Evolutionary conservation across 2,888 invertebrate genomes (phyloP), one percentile per base, ranked within the genome.

Genomic region (Erebia epiphron): DNA sequence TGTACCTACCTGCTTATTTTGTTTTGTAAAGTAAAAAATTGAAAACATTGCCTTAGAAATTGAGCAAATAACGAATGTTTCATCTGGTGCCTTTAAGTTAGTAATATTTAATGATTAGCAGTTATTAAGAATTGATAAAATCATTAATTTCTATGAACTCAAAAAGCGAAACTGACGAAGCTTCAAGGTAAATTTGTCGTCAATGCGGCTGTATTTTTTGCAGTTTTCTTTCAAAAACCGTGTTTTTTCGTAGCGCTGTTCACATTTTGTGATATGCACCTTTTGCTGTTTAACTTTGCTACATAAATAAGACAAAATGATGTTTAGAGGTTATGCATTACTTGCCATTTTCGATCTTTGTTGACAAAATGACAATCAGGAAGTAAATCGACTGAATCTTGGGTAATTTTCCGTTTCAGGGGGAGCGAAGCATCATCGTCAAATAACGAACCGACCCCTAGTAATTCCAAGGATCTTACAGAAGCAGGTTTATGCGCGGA

Each of bases 361-460:
- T 90, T 90, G 68, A 68, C 70, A 67, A 67, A 52, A 52, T 67
- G 49, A 71, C 54, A 41, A 72, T 26, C 26, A 21, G 58, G 43
- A 50, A 14, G 9, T 26, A 7, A 61, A 18, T 62, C 49, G 62
- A 56, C 49, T 46, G 46, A n/a, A 18, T 13, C 49, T 67, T 71
- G 57, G 54, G 11, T 63, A 56, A 52, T 64, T 64, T 58, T 7
- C 26, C 26, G 43, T 83, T 83, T 72, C 71, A 93, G 93, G 92
- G 93, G 93, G 90, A 93, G 84, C 88, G 93, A 92, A 93, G 92
- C 92, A 82, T 89, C 93, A 88, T 92, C 93, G 91, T 93, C 93
- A 83, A 89, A 85, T 81, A 82, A 78, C 75, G 84, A 80, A 79
- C 77, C 82, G 81, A 80, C 91, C 91, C 91, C 93, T 78, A 83